A percentile compares a stretch with the other conserved stretches of the same genome.
phyloP scores from a whole-genome alignment of 2,888 invertebrate species.

The Coenonympha glycerion region DNA sequence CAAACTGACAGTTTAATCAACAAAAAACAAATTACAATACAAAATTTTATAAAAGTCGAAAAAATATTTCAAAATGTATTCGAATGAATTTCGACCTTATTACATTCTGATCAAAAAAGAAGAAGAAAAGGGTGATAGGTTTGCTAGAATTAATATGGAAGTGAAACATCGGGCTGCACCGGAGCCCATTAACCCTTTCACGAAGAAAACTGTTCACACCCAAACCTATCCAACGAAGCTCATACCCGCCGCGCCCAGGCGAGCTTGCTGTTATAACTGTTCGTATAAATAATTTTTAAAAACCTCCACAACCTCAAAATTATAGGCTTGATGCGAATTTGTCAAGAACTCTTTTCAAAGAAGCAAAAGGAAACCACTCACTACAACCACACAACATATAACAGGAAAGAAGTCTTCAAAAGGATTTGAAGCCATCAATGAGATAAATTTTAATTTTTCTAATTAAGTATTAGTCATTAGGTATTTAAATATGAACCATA shows the following conservation, averaged over 20 bases:
- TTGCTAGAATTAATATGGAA: slow-evolving; percentile 61
- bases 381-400: no score
- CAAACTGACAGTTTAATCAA: not conserved
- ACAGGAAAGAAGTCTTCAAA: slow-evolving; percentile 43
- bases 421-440: slow-evolving; percentile 40
- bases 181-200: slow-evolving; percentile 55
- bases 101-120: slow-evolving; percentile 58
- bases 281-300: slow-evolving; percentile 30
- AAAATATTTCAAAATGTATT: slow-evolving; percentile 39
- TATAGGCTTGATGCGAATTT: slow-evolving; percentile 40
- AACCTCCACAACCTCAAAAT: not conserved
- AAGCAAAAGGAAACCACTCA: slow-evolving; percentile 37
- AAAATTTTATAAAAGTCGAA: slow-evolving; percentile 23
- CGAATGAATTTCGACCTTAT: slow-evolving; percentile 61
- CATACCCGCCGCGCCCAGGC: slow-evolving; percentile 58
- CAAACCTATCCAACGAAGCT: slow-evolving; percentile 61
- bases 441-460: slow-evolving; percentile 51
- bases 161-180: slow-evolving; percentile 45
- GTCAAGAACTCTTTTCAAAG: slow-evolving; percentile 22
- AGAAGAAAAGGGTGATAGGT: slow-evolving; percentile 65
- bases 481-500: slow-evolving; percentile 38
- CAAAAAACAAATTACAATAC: not conserved
- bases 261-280: slow-evolving; percentile 56
- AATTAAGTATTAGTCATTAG: slow-evolving; percentile 43
- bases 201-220: slow-evolving; percentile 49